Percentiles rank a stretch among this genome's conserved stretches.
phyloP scores from a whole-genome alignment of 2,113 vertebrate species.

The Myiozetetes cayanensis region DNA sequence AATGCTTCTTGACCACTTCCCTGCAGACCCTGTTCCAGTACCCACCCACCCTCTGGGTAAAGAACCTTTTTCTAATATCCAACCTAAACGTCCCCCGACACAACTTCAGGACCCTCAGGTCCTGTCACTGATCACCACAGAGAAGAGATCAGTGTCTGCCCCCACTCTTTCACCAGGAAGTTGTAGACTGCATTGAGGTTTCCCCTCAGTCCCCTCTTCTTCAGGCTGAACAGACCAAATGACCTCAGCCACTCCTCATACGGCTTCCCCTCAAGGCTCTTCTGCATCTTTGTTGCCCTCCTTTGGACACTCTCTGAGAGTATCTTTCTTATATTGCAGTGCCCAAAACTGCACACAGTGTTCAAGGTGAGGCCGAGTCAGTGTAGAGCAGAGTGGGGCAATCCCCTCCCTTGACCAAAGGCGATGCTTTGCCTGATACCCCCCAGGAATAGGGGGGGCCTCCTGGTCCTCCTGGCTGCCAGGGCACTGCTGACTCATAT shows the following conservation, averaged over 20 bases:
- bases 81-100: not conserved
- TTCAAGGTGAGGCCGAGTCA: not conserved
- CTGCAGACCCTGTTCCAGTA: not conserved
- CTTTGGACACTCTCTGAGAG: not conserved
- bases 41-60: not conserved
- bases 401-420: not conserved
- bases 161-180: not conserved
- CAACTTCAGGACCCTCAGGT: not conserved
- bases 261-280: not conserved
- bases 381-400: not conserved
- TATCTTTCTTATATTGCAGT: not conserved
- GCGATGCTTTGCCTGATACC: not conserved
- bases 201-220: not conserved
- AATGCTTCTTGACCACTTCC: not conserved
- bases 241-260: not conserved
- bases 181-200: not conserved
- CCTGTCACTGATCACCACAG: not conserved
- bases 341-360: not conserved
- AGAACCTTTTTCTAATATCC: not conserved
- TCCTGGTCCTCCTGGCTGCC: not conserved
- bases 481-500: not conserved
- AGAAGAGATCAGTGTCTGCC: not conserved
- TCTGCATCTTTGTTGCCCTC: not conserved
- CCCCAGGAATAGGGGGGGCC: not conserved
- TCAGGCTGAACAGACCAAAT: not conserved